phyloP scores from a whole-genome alignment of 2,113 vertebrate genomes.

The Microcebus lehilahytsara region DNA sequence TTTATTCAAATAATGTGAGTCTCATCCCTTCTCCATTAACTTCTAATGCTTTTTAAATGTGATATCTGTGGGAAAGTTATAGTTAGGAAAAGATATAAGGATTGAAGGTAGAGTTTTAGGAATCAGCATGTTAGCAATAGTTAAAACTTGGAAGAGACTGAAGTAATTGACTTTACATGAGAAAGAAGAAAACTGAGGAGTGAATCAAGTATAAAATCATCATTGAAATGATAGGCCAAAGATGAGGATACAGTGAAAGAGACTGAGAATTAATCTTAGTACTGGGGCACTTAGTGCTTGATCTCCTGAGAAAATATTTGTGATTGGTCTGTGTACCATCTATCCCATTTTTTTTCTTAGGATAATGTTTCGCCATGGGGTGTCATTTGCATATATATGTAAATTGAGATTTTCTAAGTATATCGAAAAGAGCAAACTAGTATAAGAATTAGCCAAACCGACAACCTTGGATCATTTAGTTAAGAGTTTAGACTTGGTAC shows the following conservation, averaged over 20 bases:
- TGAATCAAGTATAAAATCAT: background rate
- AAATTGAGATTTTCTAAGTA: background rate
- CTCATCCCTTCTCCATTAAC: background rate
- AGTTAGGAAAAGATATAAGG: background rate
- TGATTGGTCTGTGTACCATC: background rate
- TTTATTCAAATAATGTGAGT: background rate
- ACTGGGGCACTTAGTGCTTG: background rate
- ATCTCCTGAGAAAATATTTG: background rate
- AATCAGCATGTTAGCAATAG: background rate
- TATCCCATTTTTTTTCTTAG: background rate
- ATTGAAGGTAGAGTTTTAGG: background rate
- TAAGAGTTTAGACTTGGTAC: background rate
- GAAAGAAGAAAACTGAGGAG: background rate
- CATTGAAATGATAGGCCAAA: background rate
- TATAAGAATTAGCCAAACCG: background rate
- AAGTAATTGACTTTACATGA: background rate
- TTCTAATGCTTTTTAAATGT: background rate
- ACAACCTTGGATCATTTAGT: background rate
- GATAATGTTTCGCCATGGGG: background rate
- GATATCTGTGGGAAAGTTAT: background rate
- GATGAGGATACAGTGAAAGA: background rate
- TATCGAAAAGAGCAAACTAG: background rate
- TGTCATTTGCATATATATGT: no score
- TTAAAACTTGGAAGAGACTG: background rate
- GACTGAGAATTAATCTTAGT: background rate